A percentile compares a stretch with the other conserved stretches of the same genome.
phyloP scores from a whole-genome alignment of 2,888 invertebrate species.

The Rotaria socialis region DNA sequence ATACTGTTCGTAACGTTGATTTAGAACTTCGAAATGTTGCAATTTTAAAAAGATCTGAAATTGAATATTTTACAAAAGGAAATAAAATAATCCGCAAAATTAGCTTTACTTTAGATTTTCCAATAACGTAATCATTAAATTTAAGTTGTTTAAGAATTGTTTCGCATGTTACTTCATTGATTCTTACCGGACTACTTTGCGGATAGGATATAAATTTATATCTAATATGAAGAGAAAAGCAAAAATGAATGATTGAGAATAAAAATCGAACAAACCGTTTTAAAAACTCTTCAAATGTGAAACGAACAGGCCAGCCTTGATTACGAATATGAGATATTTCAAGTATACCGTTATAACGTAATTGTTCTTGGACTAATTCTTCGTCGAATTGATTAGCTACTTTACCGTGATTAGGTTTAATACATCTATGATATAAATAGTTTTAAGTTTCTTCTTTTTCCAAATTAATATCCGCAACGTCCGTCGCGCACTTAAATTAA shows the following conservation, averaged over 20 bases:
- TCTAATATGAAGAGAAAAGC: conserved; percentile 33
- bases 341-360: conserved; percentile 56
- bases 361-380: conserved; percentile 52
- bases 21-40: conserved; percentile 53
- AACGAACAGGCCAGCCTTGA: conserved; percentile 53
- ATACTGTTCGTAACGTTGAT: conserved; percentile 49
- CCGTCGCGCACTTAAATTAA: no score
- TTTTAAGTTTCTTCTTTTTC: no score
- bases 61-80: not conserved
- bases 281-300: conserved; percentile 52
- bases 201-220: conserved; percentile 47
- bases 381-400: conserved; percentile 50
- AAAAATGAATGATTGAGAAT: no score
- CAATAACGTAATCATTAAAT: conserved; percentile 50
- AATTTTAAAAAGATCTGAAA: conserved; percentile 54
- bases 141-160: conserved; percentile 49
- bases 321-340: conserved; percentile 55
- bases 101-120: conserved; percentile 50
- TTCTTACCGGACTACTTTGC: conserved; percentile 31
- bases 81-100: not conserved
- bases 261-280: conserved; percentile 47
- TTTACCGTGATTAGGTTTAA: conserved; percentile 54
- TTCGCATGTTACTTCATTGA: conserved; percentile 41
- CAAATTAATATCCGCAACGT: no score
- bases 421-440: conserved; percentile 50